These are phyloP conservation scores for Blastobasis adustella DNA, from an alignment of 2,888 invertebrate genomes.

Conservation along the genomic window DNA sequence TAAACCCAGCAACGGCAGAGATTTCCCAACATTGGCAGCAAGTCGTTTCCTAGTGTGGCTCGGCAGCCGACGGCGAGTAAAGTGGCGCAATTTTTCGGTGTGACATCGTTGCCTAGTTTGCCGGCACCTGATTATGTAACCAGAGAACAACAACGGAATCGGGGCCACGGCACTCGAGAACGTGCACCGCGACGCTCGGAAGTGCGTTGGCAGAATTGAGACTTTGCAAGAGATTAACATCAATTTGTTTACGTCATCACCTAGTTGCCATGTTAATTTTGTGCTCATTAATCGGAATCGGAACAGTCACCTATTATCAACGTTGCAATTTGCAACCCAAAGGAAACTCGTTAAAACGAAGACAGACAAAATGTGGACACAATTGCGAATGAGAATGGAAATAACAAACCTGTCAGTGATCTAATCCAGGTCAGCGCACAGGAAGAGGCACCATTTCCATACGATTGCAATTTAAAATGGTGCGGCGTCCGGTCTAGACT, in stretches of 20 bases:
- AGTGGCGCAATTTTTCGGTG: conserved; percentile 70
- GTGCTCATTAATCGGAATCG: too few relatives aligned
- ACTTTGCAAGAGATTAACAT: too few relatives aligned
- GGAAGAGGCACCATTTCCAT: conserved; percentile 54
- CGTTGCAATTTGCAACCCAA: too few relatives aligned
- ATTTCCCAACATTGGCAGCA: conserved; percentile 14
- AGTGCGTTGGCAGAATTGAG: conserved; percentile 33
- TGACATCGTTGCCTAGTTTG: conserved; percentile 74
- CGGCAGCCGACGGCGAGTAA: conserved; percentile 20
- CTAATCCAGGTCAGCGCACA: conserved; percentile 31
- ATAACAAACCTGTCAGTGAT: conserved; percentile 6
- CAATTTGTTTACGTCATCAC: too few relatives aligned
- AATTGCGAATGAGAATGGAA: background rate
- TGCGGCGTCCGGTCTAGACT: conserved; percentile 43
- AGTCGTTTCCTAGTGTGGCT: conserved; percentile 20
- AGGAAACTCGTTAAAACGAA: too few relatives aligned
- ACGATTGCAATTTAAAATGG: conserved; percentile 53
- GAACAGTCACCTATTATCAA: too few relatives aligned
- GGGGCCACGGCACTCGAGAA: conserved; percentile 52
- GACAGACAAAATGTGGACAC: conserved; percentile 9
- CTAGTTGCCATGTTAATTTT: too few relatives aligned
- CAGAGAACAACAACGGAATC: conserved; percentile 62
- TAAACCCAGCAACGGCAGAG: background rate
- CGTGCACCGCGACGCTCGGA: conserved; percentile 33
- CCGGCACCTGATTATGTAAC: conserved; percentile 67